Percentiles rank a stretch among this genome's conserved stretches.
Conservation (phyloP, 2,888 invertebrate species). For the Aricia artaxerxes region DNA sequence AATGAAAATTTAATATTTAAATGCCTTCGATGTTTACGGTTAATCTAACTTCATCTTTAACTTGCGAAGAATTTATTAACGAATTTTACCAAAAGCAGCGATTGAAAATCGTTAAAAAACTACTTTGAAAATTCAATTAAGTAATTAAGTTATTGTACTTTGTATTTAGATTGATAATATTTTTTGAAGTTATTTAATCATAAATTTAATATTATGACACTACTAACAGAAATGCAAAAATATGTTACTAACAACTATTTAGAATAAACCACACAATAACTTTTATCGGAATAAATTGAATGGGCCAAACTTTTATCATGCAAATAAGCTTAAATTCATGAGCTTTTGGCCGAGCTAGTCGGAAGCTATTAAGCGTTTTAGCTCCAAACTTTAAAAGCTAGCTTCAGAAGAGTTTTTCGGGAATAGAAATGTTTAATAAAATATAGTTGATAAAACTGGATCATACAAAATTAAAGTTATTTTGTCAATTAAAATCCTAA, state of each 20-base stretch:
- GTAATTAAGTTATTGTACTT: too few relatives aligned
- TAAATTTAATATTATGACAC: too few relatives aligned
- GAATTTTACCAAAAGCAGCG: too few relatives aligned
- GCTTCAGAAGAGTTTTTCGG: neutral
- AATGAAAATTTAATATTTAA: neutral
- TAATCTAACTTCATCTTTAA: neutral
- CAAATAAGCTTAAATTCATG: slow-evolving; percentile 2
- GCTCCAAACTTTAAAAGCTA: neutral
- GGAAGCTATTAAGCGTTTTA: slow-evolving; percentile 9
- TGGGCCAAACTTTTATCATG: neutral
- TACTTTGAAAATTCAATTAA: too few relatives aligned
- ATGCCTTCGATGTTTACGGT: neutral
- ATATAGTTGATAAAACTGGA: neutral
- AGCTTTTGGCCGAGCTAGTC: slow-evolving; percentile 14
- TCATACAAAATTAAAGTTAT: neutral
- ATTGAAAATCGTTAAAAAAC: too few relatives aligned
- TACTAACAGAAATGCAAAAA: neutral
- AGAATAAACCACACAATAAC: neutral
- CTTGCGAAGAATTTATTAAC: neutral
- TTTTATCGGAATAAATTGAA: slow-evolving; percentile 12
- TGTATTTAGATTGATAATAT: too few relatives aligned
- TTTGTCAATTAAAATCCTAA: neutral
- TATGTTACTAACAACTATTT: neutral
- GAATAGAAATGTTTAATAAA: neutral
- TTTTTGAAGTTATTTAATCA: too few relatives aligned